Conservation (phyloP, 2,888 invertebrate species). For the Sisyra terminalis region DNA sequence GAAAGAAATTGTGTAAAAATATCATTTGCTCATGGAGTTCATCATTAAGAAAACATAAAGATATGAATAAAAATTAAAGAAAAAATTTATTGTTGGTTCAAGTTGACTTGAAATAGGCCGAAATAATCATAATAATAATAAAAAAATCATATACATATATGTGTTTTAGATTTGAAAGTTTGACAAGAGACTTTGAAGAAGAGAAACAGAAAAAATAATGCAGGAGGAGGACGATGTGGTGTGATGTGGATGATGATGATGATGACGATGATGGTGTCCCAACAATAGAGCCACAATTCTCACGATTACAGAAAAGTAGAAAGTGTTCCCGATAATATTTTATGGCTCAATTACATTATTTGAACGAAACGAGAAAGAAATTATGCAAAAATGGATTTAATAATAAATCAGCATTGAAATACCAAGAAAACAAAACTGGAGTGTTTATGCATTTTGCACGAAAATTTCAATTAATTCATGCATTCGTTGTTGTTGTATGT, state of each 20-base stretch:
- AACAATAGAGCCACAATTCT: slow-evolving; percentile 1
- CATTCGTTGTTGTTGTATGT: too few relatives aligned
- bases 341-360: not conserved
- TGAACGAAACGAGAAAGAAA: not conserved
- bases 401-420: not conserved
- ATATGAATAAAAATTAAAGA: not conserved
- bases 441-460: not conserved
- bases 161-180: slow-evolving; percentile 6
- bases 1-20: too few relatives aligned
- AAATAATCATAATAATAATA: slow-evolving; percentile 2
- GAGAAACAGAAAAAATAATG: not conserved
- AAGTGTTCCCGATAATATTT: slow-evolving; percentile 1
- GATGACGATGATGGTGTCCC: not conserved
- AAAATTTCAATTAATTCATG: too few relatives aligned
- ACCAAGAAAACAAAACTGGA: not conserved
- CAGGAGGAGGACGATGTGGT: slow-evolving; percentile 1
- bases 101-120: not conserved
- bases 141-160: not conserved
- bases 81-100: too few relatives aligned
- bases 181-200: not conserved
- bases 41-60: slow-evolving; percentile 1
- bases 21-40: too few relatives aligned
- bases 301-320: slow-evolving; percentile 1
- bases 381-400: too few relatives aligned
- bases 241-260: slow-evolving; percentile 21